Base-by-base conservation (phyloP, 2,113 vertebrate genomes). In the Psephotus haematonotus region DNA sequence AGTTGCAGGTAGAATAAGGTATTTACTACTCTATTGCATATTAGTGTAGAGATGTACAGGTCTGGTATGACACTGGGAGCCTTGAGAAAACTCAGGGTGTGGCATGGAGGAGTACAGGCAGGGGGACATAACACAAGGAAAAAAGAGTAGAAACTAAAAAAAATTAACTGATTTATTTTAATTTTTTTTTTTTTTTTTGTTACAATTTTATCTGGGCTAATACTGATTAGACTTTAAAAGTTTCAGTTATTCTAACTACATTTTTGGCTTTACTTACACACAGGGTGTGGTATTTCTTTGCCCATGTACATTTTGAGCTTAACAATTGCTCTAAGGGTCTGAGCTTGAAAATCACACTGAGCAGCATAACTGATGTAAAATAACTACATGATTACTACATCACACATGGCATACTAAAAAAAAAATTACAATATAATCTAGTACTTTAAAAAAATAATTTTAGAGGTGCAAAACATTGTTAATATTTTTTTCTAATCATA, bases 61-160 rank as follows among this genome's bases (percentile, higher is more conserved):
- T 31, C 19, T 60, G 35, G 17, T 39, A 13, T 2, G 3, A 8
- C 28, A 47, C 3, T 1, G 2, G 13, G 10, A 18, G 3, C 39
- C 6, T 53, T n/a, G 60, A 60, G 10, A 29, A 76, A 31, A 59
- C 2, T 2, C 52, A 68, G 28, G 4, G 2, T 11, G 25, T 53
- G 14, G 6, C 22, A 37, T 9, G 16, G 37, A 43, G 39, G 11
- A 63, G 13, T 29, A 19, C 4, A 4, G 3, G 15, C 20, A 39
- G 1, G 8, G 24, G 62, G 6, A 13, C 7, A 9, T 16, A 35
- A 31, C 6, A 80, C 7, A 17, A 89, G 14, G 16, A 39, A 52
- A 57, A 72, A 65, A 64, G 12, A n/a, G 12, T 4, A 74, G 25
- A 23, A 81, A 41, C 7, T 44, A 9, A 16, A 41, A 67, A 29